Conservation (phyloP, 2,113 vertebrate species). For the Alces alces region DNA sequence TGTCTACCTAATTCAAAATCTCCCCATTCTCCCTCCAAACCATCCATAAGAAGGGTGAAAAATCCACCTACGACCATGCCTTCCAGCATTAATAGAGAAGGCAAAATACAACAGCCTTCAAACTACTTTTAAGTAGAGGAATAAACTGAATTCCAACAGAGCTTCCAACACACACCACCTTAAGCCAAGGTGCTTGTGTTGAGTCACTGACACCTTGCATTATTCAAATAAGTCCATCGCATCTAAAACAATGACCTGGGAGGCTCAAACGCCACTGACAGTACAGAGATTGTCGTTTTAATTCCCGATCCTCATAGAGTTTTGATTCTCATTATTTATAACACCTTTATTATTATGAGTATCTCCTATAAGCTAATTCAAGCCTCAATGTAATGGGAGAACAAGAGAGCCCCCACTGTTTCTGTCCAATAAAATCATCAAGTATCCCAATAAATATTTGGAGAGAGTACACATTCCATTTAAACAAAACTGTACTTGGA, state of each 20-base stretch:
- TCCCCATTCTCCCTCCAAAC: background rate
- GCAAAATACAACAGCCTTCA: background rate
- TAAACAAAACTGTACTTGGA: background rate
- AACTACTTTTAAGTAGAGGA: background rate
- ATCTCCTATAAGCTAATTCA: background rate
- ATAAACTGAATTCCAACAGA: background rate
- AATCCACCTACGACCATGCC: background rate
- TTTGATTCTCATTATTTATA: background rate
- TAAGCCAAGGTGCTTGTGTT: background rate
- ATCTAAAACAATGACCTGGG: background rate
- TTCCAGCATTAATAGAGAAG: background rate
- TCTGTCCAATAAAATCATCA: background rate
- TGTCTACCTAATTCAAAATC: background rate
- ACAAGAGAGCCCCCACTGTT: background rate
- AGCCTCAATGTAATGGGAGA: background rate
- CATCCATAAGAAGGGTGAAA: background rate
- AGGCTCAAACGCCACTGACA: rapidly evolving
- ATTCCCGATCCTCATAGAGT: background rate
- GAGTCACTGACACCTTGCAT: background rate
- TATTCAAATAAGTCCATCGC: background rate
- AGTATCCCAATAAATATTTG: background rate
- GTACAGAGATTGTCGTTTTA: background rate
- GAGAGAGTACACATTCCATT: background rate
- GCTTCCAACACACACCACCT: background rate
- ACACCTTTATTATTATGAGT: background rate